These are phyloP conservation scores for Euthynnus affinis DNA, from an alignment of 2,797 vertebrate species.

Conservation along the genomic window DNA sequence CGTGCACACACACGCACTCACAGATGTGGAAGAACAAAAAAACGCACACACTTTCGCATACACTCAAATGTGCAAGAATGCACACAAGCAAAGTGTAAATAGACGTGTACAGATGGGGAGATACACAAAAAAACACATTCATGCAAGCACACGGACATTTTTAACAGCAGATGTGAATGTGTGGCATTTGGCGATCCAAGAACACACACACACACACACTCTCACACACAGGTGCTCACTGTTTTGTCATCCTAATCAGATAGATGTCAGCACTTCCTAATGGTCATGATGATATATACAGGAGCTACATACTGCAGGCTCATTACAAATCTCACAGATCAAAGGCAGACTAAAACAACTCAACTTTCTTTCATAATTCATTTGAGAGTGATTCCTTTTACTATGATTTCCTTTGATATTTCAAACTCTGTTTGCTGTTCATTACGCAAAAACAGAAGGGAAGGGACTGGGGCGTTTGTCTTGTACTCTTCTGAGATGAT, in stretches of 20 bases:
- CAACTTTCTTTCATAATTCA: conserved; percentile 53
- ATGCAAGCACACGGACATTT: conserved; percentile 45
- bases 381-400: conserved; percentile 44
- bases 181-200: conserved; percentile 26
- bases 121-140: conserved; percentile 39
- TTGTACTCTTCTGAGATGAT: conserved; percentile 60
- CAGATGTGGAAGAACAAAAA: neutral
- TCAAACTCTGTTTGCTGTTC: conserved; percentile 49
- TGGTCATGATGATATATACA: conserved; percentile 66
- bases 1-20: conserved; percentile 19
- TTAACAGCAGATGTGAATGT: conserved; percentile 40
- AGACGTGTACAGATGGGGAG: conserved; percentile 7
- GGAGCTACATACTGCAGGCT: conserved; percentile 57
- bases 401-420: conserved; percentile 36
- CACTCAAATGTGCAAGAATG: conserved; percentile 30
- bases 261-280: conserved; percentile 70
- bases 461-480: conserved; percentile 32
- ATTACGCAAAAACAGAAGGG: conserved; percentile 35
- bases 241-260: conserved; percentile 69
- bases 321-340: conserved; percentile 53
- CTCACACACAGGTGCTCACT: conserved; percentile 61
- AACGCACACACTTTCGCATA: conserved; percentile 38
- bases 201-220: conserved; percentile 33
- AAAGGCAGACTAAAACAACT: conserved; percentile 56
- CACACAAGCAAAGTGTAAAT: conserved; percentile 7